Conservation (phyloP, 2,797 vertebrate species). For the Amblyopsis hoosieri region DNA sequence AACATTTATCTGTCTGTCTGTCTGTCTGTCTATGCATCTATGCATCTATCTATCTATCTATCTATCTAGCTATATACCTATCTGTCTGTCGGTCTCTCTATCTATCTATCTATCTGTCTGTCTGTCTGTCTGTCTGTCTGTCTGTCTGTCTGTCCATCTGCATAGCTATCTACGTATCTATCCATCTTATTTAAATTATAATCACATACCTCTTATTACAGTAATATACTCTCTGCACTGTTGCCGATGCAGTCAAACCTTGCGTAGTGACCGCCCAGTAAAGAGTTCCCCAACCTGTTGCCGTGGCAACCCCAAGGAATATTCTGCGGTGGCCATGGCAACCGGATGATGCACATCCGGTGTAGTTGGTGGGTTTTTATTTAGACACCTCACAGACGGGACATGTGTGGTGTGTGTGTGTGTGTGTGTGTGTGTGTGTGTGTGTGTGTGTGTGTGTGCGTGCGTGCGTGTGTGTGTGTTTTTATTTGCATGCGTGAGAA, state of each 20-base stretch:
- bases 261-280: slow-evolving; percentile 59
- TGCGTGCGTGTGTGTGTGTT: background rate
- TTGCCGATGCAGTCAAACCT: slow-evolving; percentile 40
- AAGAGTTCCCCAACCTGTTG: slow-evolving; percentile 81
- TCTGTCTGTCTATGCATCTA: too few relatives aligned
- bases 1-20: background rate
- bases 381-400: slow-evolving; percentile 61
- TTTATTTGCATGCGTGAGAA: background rate
- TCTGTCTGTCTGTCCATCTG: background rate
- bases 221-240: slow-evolving; percentile 10
- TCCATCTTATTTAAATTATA: background rate
- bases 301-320: slow-evolving; percentile 78
- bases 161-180: too few relatives aligned
- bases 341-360: slow-evolving; percentile 79
- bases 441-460: background rate
- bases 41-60: background rate
- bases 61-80: background rate
- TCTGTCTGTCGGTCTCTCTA: too few relatives aligned
- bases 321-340: slow-evolving; percentile 78
- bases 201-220: background rate
- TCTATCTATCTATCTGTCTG: background rate
- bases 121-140: background rate
- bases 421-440: slow-evolving; percentile 21
- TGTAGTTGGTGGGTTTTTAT: slow-evolving; percentile 73
- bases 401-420: slow-evolving; percentile 5